Conservation (phyloP, 2,797 vertebrate species). For the Dromococcyx pavoninus region DNA sequence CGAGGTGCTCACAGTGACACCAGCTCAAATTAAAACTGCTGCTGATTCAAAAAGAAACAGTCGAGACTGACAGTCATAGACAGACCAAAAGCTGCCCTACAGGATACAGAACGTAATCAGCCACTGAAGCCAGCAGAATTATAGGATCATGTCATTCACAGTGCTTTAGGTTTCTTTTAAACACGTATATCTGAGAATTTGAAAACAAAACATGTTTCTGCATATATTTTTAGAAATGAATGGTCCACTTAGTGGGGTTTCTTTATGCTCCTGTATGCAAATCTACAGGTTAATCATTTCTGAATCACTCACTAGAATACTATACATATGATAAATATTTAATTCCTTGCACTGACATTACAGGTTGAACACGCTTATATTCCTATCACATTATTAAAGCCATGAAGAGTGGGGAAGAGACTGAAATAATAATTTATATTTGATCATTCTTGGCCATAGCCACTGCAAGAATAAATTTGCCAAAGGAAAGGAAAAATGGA, state of each 20-base stretch:
- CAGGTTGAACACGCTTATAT: not conserved
- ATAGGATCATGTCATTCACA: not conserved
- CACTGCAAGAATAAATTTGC: not conserved
- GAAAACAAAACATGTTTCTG: constrained; percentile 14
- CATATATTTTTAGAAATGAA: constrained; percentile 10
- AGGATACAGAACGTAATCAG: not conserved
- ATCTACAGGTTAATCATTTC: not conserved
- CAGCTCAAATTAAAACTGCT: constrained; percentile 2
- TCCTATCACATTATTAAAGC: not conserved
- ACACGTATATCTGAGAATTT: not conserved
- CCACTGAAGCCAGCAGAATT: not conserved
- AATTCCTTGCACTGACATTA: constrained; percentile 3
- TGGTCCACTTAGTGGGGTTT: not conserved
- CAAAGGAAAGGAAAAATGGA: not conserved
- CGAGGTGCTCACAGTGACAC: not conserved
- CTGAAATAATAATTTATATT: not conserved
- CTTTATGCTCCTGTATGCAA: not conserved
- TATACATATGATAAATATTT: constrained; percentile 28
- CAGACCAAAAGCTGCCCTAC: not conserved
- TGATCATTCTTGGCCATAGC: not conserved
- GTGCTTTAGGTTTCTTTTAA: not conserved
- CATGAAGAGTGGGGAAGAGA: not conserved
- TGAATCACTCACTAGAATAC: constrained; percentile 1
- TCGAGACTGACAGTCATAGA: not conserved
- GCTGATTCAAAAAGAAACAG: not conserved